Percentiles rank a stretch among this genome's conserved stretches.
phyloP scores from a whole-genome alignment of 2,797 vertebrate genomes.

The Aratinga solstitialis region DNA sequence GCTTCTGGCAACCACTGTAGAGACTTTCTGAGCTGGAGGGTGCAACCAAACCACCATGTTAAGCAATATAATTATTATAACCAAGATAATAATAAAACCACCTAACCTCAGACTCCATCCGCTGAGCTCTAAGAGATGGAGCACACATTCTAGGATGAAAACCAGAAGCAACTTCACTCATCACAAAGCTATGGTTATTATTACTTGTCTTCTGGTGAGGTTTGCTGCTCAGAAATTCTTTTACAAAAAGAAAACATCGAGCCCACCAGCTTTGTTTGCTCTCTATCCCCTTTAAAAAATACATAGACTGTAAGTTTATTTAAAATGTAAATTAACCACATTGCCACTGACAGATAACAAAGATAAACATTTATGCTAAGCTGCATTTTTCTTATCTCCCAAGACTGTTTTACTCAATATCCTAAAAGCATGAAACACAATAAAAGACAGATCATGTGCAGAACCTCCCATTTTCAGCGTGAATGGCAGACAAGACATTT shows the following conservation, averaged over 20 bases:
- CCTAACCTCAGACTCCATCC: conserved; percentile 61
- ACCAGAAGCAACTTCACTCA: conserved; percentile 57
- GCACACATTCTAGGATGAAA: conserved; percentile 58
- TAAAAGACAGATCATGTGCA: conserved; percentile 47
- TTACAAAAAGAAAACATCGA: conserved; percentile 66
- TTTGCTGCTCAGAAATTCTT: conserved; percentile 71
- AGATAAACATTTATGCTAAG: conserved; percentile 77
- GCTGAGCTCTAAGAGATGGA: conserved; percentile 47
- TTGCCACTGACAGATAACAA: conserved; percentile 73
- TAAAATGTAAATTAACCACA: conserved; percentile 74
- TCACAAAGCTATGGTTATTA: conserved; percentile 47
- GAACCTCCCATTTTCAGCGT: not conserved
- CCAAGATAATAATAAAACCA: conserved; percentile 49
- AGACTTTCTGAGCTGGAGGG: conserved; percentile 56
- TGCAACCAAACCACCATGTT: conserved; percentile 33
- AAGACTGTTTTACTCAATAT: not conserved
- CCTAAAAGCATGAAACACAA: conserved; percentile 51
- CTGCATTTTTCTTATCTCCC: conserved; percentile 72
- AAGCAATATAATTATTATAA: conserved; percentile 53
- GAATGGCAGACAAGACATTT: conserved; percentile 42
- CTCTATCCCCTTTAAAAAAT: conserved; percentile 42
- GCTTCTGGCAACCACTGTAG: conserved; percentile 39
- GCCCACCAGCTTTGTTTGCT: conserved; percentile 15
- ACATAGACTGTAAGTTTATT: conserved; percentile 68
- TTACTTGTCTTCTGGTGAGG: conserved; percentile 42